Base-by-base conservation (phyloP, 30 jellyfish, hydroid and myxozoan species). In the Pelagia noctiluca region DNA sequence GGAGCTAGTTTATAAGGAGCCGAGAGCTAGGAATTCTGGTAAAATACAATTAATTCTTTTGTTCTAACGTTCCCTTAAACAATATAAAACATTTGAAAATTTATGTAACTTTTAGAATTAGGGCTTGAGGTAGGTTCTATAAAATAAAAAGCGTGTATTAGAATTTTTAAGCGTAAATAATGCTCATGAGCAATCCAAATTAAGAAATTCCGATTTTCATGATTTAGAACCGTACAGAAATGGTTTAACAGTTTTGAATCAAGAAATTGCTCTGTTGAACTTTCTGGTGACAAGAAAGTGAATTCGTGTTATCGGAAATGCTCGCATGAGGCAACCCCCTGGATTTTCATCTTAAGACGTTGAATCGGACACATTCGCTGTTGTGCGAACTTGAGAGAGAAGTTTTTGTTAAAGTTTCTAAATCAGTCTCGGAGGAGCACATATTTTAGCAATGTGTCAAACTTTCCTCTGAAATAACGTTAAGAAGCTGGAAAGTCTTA, bases 341-440 rank as follows among this genome's bases (percentile, higher is more conserved):
- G 92, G 69, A 2, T 35, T 67, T 82, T 71, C 85, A 50, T 82
- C 92, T 82, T 82, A 79, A 79, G 90, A 79, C 57, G 82, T 63
- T 79, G 83, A 79, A 79, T 63, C 83, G 47, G 82, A 79, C 90
- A 66, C 90, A 66, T 29, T 76, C 88, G 42, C 88, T 76, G 88
- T 76, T 76, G 80, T 79, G 90, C 49, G 90, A 50, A 63, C 82
- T 19, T 47, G 90, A 79, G 46, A 75, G 82, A 79, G 65, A 78
- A 79, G 90, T 79, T 63, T 60, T 78, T 38, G 90, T 79, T 46
- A 79, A 42, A 79, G 90, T 38, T 24, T 79, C 42, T 33, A 63
- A 38, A 62, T 21, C 82, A 33, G 33, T 61, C 82, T 46, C 69
- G 29, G 18, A 79, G 82, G 62, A 38, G 26, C 18, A 47, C 34